Evolutionary conservation across 2,888 invertebrate species (phyloP).

Genomic region (Napeogenes sylphis): DNA sequence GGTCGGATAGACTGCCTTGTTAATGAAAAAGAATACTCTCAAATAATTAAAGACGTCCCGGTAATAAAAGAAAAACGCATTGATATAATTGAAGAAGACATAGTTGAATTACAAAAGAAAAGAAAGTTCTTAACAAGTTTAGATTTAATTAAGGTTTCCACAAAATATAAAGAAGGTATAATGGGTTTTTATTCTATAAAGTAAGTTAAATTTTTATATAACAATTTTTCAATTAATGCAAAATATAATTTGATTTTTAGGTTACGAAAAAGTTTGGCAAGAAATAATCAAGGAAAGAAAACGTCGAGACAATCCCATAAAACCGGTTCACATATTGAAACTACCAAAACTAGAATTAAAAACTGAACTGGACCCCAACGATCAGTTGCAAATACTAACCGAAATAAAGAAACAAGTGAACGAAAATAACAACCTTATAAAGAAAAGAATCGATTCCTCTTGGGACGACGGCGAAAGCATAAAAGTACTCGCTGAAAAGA

Average conservation of each 20-base stretch:
- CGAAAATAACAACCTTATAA: slow-evolving; percentile 69
- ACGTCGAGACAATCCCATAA: slow-evolving; percentile 68
- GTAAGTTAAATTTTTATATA: not conserved
- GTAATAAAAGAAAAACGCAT: slow-evolving; percentile 10
- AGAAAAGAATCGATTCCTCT: slow-evolving; percentile 54
- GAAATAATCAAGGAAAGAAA: slow-evolving; percentile 80
- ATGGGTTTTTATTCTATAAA: not conserved
- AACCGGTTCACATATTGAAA: slow-evolving; percentile 30
- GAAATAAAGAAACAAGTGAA: slow-evolving; percentile 67
- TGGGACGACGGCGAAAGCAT: slow-evolving; percentile 54
- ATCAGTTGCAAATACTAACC: slow-evolving; percentile 61
- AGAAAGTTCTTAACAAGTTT: slow-evolving; percentile 78
- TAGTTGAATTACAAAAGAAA: slow-evolving; percentile 62
- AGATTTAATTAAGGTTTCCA: slow-evolving; percentile 75
- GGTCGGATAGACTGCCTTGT: slow-evolving; percentile 51
- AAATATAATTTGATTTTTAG: slow-evolving; percentile 54
- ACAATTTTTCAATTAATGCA: not conserved
- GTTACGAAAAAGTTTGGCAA: slow-evolving; percentile 80
- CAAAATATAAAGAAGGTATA: slow-evolving; percentile 78
- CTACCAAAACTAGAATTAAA: slow-evolving; percentile 34
- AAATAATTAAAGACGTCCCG: slow-evolving; percentile 14
- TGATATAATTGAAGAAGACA: slow-evolving; percentile 33
- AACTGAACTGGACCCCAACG: slow-evolving; percentile 49
- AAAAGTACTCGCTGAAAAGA: slow-evolving; percentile 63
- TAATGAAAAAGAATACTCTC: slow-evolving; percentile 48